These are phyloP conservation scores for Jaculus jaculus DNA, from an alignment of 2,113 vertebrate species.

Conservation along the genomic window DNA sequence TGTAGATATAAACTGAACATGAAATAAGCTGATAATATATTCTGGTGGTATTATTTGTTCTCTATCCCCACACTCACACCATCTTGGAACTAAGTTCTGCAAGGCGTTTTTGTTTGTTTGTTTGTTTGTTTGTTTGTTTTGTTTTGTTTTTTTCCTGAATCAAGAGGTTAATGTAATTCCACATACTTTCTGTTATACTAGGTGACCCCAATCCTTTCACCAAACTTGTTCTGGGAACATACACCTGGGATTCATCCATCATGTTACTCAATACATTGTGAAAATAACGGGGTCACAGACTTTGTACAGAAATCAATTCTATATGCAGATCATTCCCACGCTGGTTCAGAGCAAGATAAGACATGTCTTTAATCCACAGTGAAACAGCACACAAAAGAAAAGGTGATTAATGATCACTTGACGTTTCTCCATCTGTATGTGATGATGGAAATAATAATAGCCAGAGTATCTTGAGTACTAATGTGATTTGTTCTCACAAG, in stretches of 20 bases:
- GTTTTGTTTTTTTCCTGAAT: background rate
- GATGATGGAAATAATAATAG: background rate
- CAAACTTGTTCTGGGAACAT: background rate
- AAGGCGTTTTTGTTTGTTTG: background rate
- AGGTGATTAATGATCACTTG: background rate
- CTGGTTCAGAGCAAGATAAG: background rate
- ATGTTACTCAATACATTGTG: conserved; percentile 10
- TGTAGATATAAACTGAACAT: conserved; percentile 20
- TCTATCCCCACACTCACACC: background rate
- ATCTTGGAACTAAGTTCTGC: background rate
- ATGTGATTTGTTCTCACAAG: background rate
- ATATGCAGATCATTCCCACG: background rate
- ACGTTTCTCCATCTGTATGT: background rate
- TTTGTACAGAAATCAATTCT: conserved; percentile 44
- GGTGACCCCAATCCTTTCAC: conserved; percentile 21
- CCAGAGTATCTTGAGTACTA: background rate
- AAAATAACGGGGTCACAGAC: conserved; percentile 17
- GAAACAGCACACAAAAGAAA: background rate
- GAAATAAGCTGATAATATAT: background rate
- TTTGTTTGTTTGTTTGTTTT: too few relatives aligned
- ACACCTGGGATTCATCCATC: conserved; percentile 29
- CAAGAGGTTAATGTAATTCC: conserved; percentile 12
- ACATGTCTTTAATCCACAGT: background rate
- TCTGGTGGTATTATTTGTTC: background rate
- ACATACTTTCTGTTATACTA: conserved; percentile 23